Evolutionary conservation across 2,113 vertebrate species (phyloP).

Genomic region (Axis porcinus): DNA sequence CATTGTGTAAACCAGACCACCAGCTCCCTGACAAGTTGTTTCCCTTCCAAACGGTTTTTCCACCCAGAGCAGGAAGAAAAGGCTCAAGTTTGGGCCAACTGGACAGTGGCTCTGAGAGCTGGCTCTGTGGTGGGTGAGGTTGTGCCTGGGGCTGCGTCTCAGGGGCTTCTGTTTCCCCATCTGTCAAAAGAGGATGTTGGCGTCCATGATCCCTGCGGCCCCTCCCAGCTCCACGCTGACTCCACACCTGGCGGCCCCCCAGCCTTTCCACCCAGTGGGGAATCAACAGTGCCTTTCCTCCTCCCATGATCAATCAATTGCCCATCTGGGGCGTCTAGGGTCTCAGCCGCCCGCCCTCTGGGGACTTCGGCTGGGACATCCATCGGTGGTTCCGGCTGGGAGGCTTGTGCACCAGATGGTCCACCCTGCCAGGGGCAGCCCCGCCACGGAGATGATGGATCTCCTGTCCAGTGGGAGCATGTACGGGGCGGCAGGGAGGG

Average conservation of each 20-base stretch:
- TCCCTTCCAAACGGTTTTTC: not conserved
- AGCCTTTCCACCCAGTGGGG: not conserved
- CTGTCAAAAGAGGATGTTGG: not conserved
- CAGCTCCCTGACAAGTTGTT: not conserved
- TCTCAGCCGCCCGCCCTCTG: not conserved
- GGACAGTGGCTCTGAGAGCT: not conserved
- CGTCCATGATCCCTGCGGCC: not conserved
- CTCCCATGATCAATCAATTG: not conserved
- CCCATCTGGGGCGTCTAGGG: not conserved
- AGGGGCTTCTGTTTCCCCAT: not conserved
- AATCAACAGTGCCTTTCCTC: not conserved
- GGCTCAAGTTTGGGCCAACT: not conserved
- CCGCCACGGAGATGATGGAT: conserved; percentile 10
- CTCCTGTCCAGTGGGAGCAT: not conserved
- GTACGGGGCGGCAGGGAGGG: rapidly evolving
- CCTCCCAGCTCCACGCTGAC: not conserved
- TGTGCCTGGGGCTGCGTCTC: not conserved
- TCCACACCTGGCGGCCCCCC: not conserved
- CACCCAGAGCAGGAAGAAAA: not conserved
- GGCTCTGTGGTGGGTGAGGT: not conserved
- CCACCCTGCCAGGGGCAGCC: not conserved
- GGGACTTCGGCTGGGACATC: not conserved
- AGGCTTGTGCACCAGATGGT: conserved; percentile 41
- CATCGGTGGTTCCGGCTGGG: not conserved
- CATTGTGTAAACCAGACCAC: not conserved